Percentiles rank a stretch among this genome's conserved stretches.
These are phyloP conservation scores for Hystrix brachyura DNA, from an alignment of 2,113 vertebrate species.

Conservation along the genomic window DNA sequence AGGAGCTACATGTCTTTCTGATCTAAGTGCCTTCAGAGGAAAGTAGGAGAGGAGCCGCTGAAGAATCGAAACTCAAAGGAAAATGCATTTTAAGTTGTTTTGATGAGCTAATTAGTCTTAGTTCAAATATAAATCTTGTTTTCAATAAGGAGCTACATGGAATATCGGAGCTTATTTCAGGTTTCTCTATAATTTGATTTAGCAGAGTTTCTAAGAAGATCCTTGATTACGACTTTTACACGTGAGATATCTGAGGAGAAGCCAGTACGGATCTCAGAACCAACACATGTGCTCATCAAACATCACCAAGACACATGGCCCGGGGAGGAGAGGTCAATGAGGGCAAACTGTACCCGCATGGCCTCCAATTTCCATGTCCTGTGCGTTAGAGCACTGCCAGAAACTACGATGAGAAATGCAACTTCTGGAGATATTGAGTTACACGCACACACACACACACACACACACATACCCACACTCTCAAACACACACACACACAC, in stretches of 20 bases:
- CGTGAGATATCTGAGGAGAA: conserved; percentile 13
- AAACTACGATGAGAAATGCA: conserved; percentile 16
- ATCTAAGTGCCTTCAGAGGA: neutral
- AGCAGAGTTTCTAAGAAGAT: neutral
- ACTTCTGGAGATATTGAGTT: neutral
- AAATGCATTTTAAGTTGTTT: neutral
- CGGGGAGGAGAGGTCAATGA: neutral
- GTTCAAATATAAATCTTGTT: conserved; percentile 7
- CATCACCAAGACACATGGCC: conserved; percentile 30
- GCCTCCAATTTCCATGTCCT: neutral
- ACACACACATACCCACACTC: no score
- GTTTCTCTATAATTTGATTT: conserved; percentile 24
- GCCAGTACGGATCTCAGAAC: neutral
- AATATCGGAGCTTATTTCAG: neutral
- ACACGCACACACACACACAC: neutral
- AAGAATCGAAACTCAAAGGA: neutral
- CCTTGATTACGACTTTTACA: neutral
- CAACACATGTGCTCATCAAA: neutral
- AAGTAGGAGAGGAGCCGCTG: neutral
- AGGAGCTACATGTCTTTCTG: no score
- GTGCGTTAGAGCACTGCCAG: neutral
- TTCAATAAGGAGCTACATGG: neutral
- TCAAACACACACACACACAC: neutral
- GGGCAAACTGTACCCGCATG: neutral
- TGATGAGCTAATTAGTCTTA: neutral